Base-by-base conservation (phyloP, 2,113 vertebrate species). In the Suncus etruscus region DNA sequence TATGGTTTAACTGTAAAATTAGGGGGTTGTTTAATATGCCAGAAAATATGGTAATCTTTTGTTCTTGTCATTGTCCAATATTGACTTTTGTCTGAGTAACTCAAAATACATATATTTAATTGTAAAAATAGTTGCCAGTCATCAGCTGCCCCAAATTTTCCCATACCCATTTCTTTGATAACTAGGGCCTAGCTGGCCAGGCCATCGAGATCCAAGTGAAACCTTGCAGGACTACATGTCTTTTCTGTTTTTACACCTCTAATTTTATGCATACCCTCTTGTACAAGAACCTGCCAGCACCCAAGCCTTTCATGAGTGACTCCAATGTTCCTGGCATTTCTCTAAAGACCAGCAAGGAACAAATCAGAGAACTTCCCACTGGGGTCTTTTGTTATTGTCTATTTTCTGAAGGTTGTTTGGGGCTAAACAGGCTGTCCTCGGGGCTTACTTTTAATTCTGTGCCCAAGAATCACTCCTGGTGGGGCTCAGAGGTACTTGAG, bases 161-260 rank as follows among this genome's bases (percentile, higher is more conserved):
- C 89, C 76, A 87, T 87, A 93, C 92, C 93, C 75, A 96, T 98
- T 97, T 97, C 97, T 96, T 95, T 96, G 97, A 97, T 95, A 98
- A 98, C 97, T 69, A 94, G 91, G 1, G 18, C 88, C 94, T 93
- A 83, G 92, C 94, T 86, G 32, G 7, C 27, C 68, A 91, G 86
- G 32, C 83, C 78, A 82, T 8, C 12, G 86, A 90, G 89, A 94
- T 87, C 0, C 47, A 87, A 90, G 83, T 86, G 96, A 96, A 96
- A 91, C 92, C 93, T 92, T 1, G 88, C 86, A 81, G 94, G 80
- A 0, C 77, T 93, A 89, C 91, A 68, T 82, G 50, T 92, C 72
- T 16, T 91, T 80, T 83, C 90, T 66, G 80, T 51, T 90, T 95
- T 96, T 79, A 50, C 75, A 92, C 93, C 50, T 83, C 90, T 66